phyloP scores from a whole-genome alignment of 2,797 vertebrate genomes.

The Australoheros facetus region DNA sequence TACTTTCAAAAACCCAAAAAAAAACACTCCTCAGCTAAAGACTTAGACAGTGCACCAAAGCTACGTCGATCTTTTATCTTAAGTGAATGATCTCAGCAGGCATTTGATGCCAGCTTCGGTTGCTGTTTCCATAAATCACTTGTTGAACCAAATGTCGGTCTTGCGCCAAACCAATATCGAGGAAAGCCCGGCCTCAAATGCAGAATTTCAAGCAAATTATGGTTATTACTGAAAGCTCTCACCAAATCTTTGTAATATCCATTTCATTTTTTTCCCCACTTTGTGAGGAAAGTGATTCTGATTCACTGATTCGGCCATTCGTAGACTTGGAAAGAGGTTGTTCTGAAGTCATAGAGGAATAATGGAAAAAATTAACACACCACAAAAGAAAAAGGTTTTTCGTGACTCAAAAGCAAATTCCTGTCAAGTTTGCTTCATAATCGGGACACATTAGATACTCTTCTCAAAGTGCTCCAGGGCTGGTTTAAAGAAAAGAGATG shows the following conservation, averaged over 20 bases:
- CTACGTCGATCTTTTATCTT: neutral
- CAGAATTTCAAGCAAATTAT: constrained; percentile 2
- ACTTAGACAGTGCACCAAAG: neutral
- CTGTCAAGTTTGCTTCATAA: neutral
- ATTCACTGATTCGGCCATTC: constrained; percentile 1
- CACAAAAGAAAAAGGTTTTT: neutral
- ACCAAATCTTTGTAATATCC: neutral
- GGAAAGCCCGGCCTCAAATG: neutral
- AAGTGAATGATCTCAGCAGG: neutral
- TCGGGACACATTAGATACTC: neutral
- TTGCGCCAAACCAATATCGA: neutral
- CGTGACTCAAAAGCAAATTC: neutral
- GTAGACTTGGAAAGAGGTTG: neutral
- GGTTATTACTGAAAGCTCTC: neutral
- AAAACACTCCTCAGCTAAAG: neutral
- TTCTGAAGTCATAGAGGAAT: neutral
- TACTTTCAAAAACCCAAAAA: neutral
- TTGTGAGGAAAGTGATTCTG: neutral
- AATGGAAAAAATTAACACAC: constrained; percentile 12
- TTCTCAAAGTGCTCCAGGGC: neutral
- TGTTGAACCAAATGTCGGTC: neutral
- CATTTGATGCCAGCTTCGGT: neutral
- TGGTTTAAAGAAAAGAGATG: neutral
- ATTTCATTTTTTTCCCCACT: neutral
- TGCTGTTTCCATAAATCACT: neutral